Percentiles rank a stretch among this genome's conserved stretches.
phyloP scores from a whole-genome alignment of 92 coral and sea anemone genomes.

The Anthopleura xanthogrammica region DNA sequence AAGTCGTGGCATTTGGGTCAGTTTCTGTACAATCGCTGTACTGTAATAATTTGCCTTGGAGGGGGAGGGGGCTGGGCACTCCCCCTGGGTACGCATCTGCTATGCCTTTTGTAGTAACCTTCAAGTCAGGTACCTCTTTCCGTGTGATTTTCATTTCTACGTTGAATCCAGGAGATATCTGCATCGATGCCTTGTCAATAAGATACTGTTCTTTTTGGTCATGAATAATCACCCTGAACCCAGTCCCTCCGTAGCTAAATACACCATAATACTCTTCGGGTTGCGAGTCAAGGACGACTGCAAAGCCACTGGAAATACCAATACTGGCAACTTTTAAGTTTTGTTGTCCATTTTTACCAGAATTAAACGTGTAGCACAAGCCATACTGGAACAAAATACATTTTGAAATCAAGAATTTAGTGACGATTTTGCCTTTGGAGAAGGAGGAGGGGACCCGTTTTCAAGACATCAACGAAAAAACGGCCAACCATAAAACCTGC shows the following conservation, averaged over 20 bases:
- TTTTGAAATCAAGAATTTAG: too few species aligned
- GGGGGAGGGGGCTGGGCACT: too few species aligned
- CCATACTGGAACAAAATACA: slow-evolving; percentile 40
- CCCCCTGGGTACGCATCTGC: too few species aligned
- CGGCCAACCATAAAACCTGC: too few species aligned
- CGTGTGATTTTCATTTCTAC: slow-evolving; percentile 46
- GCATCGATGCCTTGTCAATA: slow-evolving; percentile 32
- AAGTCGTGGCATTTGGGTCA: too few species aligned
- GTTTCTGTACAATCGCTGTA: too few species aligned
- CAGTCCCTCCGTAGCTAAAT: slow-evolving; percentile 55
- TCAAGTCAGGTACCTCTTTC: slow-evolving; percentile 18
- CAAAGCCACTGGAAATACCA: slow-evolving; percentile 34
- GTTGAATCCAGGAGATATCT: slow-evolving; percentile 56
- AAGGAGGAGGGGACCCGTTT: too few species aligned
- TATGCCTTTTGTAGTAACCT: too few species aligned
- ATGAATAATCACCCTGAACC: slow-evolving; percentile 48
- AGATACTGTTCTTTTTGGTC: slow-evolving; percentile 47
- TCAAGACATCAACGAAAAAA: too few species aligned
- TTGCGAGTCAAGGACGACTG: slow-evolving; percentile 46
- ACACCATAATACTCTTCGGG: slow-evolving; percentile 69
- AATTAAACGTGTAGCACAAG: slow-evolving; percentile 61
- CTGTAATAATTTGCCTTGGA: too few species aligned
- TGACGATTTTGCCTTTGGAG: too few species aligned
- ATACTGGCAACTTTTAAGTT: neutral
- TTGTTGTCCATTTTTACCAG: slow-evolving; percentile 34